These are phyloP conservation scores for Meta bourneti DNA, from an alignment of 2,888 invertebrate species.

Conservation along the genomic window DNA sequence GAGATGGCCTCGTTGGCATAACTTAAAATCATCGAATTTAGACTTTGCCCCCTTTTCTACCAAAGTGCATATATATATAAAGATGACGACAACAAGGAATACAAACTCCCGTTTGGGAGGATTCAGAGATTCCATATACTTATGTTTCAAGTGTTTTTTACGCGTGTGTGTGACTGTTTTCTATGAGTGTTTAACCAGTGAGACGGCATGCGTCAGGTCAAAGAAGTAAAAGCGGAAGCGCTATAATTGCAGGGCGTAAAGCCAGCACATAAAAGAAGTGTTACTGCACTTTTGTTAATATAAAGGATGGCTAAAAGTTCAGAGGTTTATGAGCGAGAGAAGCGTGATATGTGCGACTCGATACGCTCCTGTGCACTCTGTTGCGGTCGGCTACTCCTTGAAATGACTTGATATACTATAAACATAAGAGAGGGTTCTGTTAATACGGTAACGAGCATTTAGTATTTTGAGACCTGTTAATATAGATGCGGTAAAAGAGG, in stretches of 20 bases:
- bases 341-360: not conserved
- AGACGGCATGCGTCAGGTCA: not conserved
- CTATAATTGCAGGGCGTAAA: not conserved
- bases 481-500: not conserved
- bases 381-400: constrained; percentile 14
- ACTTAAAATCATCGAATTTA: no score
- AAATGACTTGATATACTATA: constrained; percentile 9
- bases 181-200: no score
- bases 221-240: constrained; percentile 8
- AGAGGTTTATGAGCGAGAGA: constrained; percentile 35
- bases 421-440: not conserved
- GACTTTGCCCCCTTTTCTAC: no score
- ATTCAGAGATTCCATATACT: no score
- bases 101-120: no score
- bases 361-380: constrained; percentile 18
- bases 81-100: no score
- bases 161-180: no score
- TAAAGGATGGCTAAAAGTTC: constrained; percentile 39
- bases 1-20: no score
- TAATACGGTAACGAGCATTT: not conserved
- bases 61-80: no score
- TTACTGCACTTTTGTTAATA: constrained; percentile 17
- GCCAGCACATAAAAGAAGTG: constrained; percentile 7
- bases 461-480: not conserved
- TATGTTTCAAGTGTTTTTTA: no score